These are phyloP conservation scores for Achroia grisella DNA, from an alignment of 1,140 invertebrate species.

Conservation along the genomic window DNA sequence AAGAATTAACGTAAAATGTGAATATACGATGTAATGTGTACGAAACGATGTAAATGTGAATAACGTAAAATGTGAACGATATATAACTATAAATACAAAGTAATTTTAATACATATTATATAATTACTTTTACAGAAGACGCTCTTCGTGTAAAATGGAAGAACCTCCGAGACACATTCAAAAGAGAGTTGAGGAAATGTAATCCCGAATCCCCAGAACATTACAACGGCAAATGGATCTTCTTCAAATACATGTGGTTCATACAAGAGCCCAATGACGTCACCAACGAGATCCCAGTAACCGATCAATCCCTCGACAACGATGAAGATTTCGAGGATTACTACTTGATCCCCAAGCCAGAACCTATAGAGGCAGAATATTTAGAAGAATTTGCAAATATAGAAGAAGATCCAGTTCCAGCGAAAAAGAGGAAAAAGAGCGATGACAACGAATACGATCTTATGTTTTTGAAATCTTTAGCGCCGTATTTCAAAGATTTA, in stretches of 20 bases:
- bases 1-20: too few relatives aligned
- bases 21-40: too few relatives aligned
- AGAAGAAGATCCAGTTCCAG: slow-evolving; percentile 7
- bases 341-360: neutral
- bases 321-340: slow-evolving; percentile 1
- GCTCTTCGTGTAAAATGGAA: slow-evolving; percentile 36
- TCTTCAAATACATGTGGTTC: slow-evolving; percentile 30
- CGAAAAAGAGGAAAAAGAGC: slow-evolving; percentile 7
- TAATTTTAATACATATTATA: too few relatives aligned
- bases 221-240: slow-evolving; percentile 32
- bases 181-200: slow-evolving; percentile 24
- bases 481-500: slow-evolving; percentile 33
- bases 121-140: slow-evolving; percentile 25
- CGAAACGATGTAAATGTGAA: too few relatives aligned
- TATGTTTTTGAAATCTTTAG: slow-evolving; percentile 45
- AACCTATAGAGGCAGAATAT: neutral
- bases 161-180: slow-evolving; percentile 35
- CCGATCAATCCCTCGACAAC: neutral
- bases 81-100: too few relatives aligned
- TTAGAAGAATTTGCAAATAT: slow-evolving; percentile 2
- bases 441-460: slow-evolving; percentile 33
- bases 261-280: slow-evolving; percentile 4
- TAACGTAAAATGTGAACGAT: too few relatives aligned
- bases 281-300: neutral
- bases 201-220: slow-evolving; percentile 7